Percentiles rank a stretch among this genome's conserved stretches.
These are phyloP conservation scores for Aspidoscelis tigris DNA, from an alignment of 2,113 vertebrate species.

Conservation along the genomic window DNA sequence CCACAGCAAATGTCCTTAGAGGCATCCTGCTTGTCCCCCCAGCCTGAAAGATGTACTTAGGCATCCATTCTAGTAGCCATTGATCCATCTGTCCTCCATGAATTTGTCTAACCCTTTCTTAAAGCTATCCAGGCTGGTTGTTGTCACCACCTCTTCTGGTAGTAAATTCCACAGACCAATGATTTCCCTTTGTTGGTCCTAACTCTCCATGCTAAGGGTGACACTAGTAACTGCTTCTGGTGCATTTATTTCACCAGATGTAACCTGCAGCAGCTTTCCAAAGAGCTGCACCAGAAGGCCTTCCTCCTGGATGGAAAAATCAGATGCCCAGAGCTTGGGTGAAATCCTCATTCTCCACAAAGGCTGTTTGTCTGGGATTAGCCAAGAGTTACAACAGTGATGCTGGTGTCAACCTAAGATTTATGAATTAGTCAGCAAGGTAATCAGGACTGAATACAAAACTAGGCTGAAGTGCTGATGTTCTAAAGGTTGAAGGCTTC, in stretches of 20 bases:
- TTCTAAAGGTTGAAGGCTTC: neutral
- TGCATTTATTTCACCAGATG: neutral
- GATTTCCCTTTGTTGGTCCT: too few relatives aligned
- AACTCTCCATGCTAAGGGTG: neutral
- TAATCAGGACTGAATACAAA: neutral
- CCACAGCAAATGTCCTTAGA: too few relatives aligned
- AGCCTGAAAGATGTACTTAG: too few relatives aligned
- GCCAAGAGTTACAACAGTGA: neutral
- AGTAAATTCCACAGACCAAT: too few relatives aligned
- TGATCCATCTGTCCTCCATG: too few relatives aligned
- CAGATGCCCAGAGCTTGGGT: neutral
- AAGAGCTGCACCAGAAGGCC: neutral
- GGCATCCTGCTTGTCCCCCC: too few relatives aligned
- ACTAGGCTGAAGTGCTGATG: neutral
- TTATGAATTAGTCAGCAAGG: neutral
- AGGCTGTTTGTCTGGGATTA: neutral
- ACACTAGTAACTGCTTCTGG: neutral
- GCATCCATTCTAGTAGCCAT: too few relatives aligned
- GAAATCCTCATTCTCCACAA: neutral
- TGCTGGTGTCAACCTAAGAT: neutral
- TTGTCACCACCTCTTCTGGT: too few relatives aligned
- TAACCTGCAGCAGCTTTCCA: neutral
- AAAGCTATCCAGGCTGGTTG: too few relatives aligned
- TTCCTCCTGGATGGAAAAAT: neutral
- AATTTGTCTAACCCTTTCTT: too few relatives aligned